Conservation (phyloP, 2,888 invertebrate genomes). For the Drosophila diplacantha region DNA sequence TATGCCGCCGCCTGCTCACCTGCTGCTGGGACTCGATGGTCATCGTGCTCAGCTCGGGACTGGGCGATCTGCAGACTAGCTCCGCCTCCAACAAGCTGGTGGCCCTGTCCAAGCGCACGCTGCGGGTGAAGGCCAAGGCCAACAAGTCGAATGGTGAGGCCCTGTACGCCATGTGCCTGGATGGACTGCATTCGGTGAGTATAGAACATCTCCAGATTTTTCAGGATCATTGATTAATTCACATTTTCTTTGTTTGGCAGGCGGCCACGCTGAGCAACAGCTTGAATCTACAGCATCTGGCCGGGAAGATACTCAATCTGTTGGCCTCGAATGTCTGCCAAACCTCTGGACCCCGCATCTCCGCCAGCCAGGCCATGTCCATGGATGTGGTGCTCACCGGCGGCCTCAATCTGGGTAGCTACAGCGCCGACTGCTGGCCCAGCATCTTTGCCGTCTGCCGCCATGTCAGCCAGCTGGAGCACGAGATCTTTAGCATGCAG, state of each 20-base stretch:
- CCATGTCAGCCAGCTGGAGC: conserved; percentile 94
- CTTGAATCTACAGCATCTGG: conserved; percentile 91
- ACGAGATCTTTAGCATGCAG: conserved; percentile 91
- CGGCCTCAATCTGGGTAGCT: conserved; percentile 93
- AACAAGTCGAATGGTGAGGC: conserved; percentile 84
- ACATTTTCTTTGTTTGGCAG: conserved; percentile 69
- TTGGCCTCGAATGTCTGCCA: conserved; percentile 94
- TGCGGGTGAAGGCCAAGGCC: conserved; percentile 76
- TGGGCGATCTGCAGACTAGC: conserved; percentile 80
- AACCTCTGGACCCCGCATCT: conserved; percentile 85
- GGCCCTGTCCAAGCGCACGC: conserved; percentile 80
- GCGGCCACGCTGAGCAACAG: conserved; percentile 94
- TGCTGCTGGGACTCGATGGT: conserved; percentile 96
- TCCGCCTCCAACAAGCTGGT: conserved; percentile 80
- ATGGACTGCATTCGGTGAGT: conserved; percentile 89
- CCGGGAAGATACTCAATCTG: conserved; percentile 92
- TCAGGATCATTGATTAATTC: background rate
- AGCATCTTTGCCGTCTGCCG: conserved; percentile 96
- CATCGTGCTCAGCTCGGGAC: conserved; percentile 88
- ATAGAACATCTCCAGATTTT: accelerated
- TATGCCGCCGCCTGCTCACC: conserved; percentile 87
- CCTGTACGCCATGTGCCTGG: conserved; percentile 89
- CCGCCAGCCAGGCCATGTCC: conserved; percentile 93
- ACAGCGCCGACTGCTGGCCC: conserved; percentile 96
- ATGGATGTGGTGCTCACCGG: conserved; percentile 93